Conservation (phyloP, 1,140 invertebrate genomes). For the Thaumetopoea pityocampa region DNA sequence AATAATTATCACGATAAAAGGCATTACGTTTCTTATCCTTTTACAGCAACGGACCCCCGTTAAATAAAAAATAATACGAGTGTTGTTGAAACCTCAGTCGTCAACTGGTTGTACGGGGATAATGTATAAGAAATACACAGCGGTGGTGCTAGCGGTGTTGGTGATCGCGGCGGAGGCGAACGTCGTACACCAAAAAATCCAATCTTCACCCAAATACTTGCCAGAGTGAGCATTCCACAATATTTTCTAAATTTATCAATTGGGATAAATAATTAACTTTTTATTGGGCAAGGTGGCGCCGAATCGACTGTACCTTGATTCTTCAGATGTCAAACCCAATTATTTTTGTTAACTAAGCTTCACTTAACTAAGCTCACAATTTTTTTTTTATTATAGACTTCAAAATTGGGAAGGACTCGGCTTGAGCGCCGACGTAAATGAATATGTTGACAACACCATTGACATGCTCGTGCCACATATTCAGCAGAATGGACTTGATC, state of each 20-base stretch:
- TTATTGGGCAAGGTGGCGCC: no score
- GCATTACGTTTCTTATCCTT: slow-evolving; percentile 25
- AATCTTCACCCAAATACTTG: background rate
- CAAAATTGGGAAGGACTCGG: slow-evolving; percentile 34
- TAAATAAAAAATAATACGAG: slow-evolving; percentile 23
- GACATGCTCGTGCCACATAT: slow-evolving; percentile 50
- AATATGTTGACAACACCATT: slow-evolving; percentile 66
- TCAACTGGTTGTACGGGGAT: slow-evolving; percentile 17
- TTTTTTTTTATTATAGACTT: slow-evolving; percentile 11
- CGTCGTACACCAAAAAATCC: slow-evolving; percentile 5
- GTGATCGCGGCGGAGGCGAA: slow-evolving; percentile 32
- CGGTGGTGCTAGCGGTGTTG: slow-evolving; percentile 26
- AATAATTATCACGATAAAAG: slow-evolving; percentile 20
- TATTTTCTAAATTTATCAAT: background rate
- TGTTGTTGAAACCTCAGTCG: slow-evolving; percentile 15
- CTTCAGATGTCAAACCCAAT: no score
- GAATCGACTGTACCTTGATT: no score
- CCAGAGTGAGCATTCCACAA: slow-evolving; percentile 17
- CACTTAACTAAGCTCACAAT: no score
- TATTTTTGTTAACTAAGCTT: background rate
- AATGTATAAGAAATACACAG: slow-evolving; percentile 33
- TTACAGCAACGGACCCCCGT: slow-evolving; percentile 17
- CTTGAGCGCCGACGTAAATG: slow-evolving; percentile 55
- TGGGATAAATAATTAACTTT: background rate
- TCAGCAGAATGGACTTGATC: slow-evolving; percentile 57